These are phyloP conservation scores for Alfaro cultratus DNA, from an alignment of 2,797 vertebrate species.

Conservation along the genomic window DNA sequence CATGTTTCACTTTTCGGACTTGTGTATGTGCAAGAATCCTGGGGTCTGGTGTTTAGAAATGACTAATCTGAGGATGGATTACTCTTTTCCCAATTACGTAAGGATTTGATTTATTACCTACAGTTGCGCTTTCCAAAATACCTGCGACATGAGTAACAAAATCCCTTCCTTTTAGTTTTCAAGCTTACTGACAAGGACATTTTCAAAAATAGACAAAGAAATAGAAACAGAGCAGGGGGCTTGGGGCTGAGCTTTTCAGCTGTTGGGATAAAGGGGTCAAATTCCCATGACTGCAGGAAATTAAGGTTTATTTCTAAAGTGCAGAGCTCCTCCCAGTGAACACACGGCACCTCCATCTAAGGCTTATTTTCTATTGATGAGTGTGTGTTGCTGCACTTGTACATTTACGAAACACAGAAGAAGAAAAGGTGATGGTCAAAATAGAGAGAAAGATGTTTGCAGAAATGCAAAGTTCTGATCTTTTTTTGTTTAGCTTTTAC, in stretches of 20 bases:
- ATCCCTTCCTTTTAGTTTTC: neutral
- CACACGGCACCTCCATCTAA: conserved; percentile 54
- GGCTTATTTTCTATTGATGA: conserved; percentile 34
- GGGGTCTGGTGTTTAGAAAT: conserved; percentile 47
- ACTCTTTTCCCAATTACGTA: conserved; percentile 41
- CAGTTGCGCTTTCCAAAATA: neutral
- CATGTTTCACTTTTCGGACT: neutral
- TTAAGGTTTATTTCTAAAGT: conserved; percentile 81
- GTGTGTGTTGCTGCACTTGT: neutral
- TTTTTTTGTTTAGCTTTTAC: neutral
- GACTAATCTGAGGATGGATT: conserved; percentile 14
- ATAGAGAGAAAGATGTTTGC: neutral
- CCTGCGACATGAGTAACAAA: neutral
- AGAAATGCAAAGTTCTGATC: neutral
- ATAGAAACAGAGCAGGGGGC: neutral
- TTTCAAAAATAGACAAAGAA: neutral
- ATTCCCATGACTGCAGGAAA: conserved; percentile 84
- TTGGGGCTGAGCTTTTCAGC: neutral
- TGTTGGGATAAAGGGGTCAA: conserved; percentile 69
- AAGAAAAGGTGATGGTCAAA: conserved; percentile 4
- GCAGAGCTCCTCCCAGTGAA: conserved; percentile 35
- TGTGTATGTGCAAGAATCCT: conserved; percentile 8
- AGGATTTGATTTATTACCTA: neutral
- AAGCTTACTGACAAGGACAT: neutral
- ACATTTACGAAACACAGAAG: conserved; percentile 19